These are phyloP conservation scores for Eulemur macaco DNA, from an alignment of 2,113 vertebrate species.

Conservation along the genomic window DNA sequence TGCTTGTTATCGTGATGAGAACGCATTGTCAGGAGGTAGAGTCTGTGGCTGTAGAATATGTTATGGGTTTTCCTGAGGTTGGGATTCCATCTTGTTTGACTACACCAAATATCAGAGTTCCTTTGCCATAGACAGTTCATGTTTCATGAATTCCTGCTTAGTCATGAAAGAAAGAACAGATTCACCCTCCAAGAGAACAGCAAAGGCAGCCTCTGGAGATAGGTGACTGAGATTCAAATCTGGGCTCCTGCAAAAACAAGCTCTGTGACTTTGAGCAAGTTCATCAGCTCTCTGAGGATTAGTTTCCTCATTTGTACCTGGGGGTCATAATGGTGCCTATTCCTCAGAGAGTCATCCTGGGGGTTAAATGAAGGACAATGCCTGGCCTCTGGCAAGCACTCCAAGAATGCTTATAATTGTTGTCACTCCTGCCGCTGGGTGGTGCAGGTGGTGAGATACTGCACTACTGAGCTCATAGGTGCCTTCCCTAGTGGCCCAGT, in stretches of 20 bases:
- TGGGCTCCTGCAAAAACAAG: background rate
- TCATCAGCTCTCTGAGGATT: background rate
- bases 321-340: background rate
- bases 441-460: background rate
- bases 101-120: background rate
- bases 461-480: background rate
- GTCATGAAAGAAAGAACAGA: background rate
- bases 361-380: background rate
- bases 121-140: background rate
- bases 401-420: background rate
- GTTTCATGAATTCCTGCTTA: background rate
- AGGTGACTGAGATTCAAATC: background rate
- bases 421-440: background rate
- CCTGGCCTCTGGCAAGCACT: constrained; percentile 19
- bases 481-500: background rate
- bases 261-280: background rate
- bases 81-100: background rate
- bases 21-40: background rate
- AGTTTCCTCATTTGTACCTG: background rate
- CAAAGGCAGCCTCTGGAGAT: background rate
- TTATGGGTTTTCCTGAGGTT: background rate
- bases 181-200: background rate
- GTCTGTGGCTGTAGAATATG: background rate
- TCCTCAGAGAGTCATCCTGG: background rate
- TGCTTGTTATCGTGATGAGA: background rate